phyloP scores from a whole-genome alignment of 2,797 vertebrate genomes.

The Sternarchorhynchus goeldii region DNA sequence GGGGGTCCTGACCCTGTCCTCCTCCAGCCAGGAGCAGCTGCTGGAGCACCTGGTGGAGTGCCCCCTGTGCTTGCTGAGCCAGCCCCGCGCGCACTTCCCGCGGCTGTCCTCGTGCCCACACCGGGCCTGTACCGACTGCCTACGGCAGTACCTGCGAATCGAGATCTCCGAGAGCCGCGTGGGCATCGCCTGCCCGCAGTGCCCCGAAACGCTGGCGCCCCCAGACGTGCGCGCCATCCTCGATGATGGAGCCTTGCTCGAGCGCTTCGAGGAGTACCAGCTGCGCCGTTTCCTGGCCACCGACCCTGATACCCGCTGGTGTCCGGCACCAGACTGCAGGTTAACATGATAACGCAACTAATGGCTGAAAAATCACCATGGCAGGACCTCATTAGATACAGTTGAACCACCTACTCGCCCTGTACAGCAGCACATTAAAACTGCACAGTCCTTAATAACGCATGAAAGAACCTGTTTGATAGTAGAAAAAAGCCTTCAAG shows the following conservation, averaged over 20 bases:
- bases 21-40: slow-evolving; percentile 76
- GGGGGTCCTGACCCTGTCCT: slow-evolving; percentile 72
- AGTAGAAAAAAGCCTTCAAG: too few species aligned
- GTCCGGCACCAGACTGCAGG: slow-evolving; percentile 87
- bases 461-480: too few species aligned
- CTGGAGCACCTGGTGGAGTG: slow-evolving; percentile 83
- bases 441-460: too few species aligned
- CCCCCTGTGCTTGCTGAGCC: slow-evolving; percentile 85
- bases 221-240: slow-evolving; percentile 78
- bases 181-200: slow-evolving; percentile 82
- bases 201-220: slow-evolving; percentile 73
- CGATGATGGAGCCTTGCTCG: slow-evolving; percentile 76
- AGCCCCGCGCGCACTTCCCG: slow-evolving; percentile 80
- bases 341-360: slow-evolving; percentile 46
- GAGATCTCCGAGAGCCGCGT: slow-evolving; percentile 84
- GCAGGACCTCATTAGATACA: not conserved
- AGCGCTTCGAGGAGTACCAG: slow-evolving; percentile 85
- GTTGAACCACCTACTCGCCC: too few species aligned
- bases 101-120: slow-evolving; percentile 79
- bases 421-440: too few species aligned
- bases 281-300: slow-evolving; percentile 80
- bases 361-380: not conserved
- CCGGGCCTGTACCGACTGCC: slow-evolving; percentile 79
- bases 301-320: slow-evolving; percentile 85
- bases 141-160: slow-evolving; percentile 81